Base-by-base conservation (phyloP, 2,888 invertebrate species). In the Agriopis marginaria region DNA sequence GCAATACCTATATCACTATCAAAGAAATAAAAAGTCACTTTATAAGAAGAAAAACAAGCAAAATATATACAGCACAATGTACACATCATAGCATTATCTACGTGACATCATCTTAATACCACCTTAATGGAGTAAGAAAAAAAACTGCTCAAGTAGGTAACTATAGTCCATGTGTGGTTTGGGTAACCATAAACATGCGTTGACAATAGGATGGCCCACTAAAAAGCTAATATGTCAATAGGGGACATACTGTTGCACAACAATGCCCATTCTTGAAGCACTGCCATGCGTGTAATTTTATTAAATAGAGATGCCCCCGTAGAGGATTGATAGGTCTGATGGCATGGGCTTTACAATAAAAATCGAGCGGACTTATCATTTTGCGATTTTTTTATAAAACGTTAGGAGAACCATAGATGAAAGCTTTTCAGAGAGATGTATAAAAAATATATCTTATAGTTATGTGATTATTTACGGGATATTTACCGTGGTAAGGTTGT, bases 181-280 rank as follows among this genome's bases (percentile, higher is more conserved):
- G 66, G 74, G 63, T 72, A 73, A 77, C 79, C 78, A 82, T 78
- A 85, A 85, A 84, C 80, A 80, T 76, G 66, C 68, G 74, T 76
- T 76, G 75, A 88, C 83, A 87, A 89, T 84, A 78, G 81, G 62
- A 78, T 82, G 79, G 77, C 82, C 79, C 82, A 87, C 84, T 90
- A 89, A 89, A 88, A 89, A 88, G 86, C 87, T 89, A 88, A 89
- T 89, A 88, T 89, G 89, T 90, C 92, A 90, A 89, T 89, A 79
- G 85, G 82, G 84, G 86, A 82, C 82, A 79, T 76, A 80, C 79
- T 86, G 84, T 92, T 91, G 89, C 80, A 79, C 87, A 92, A 93
- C 92, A 92, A 92, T 89, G 72, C 69, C 76, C 76, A 83, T 89
- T 87, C 78, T 85, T 75, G 75, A 68, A 81, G 53, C 82, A 86